Evolutionary conservation across 2,113 vertebrate genomes (phyloP).

Genomic region (Haemorhous mexicanus): DNA sequence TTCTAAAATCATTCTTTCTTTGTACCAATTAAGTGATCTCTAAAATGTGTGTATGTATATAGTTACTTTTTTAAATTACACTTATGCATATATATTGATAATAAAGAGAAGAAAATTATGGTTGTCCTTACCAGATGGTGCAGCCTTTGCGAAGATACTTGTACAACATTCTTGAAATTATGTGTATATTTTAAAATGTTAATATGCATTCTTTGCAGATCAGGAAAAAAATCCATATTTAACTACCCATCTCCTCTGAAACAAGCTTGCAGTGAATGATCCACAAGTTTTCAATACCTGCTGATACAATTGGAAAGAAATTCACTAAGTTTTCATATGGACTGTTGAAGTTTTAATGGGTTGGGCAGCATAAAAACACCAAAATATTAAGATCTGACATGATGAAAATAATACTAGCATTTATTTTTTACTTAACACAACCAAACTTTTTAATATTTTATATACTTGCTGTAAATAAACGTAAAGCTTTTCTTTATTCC

Average conservation of each 20-base stretch:
- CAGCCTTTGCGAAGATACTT: background rate
- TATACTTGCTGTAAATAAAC: background rate
- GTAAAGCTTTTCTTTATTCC: background rate
- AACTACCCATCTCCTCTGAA: background rate
- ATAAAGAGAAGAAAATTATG: background rate
- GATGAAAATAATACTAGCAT: background rate
- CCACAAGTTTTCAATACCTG: background rate
- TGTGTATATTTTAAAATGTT: background rate
- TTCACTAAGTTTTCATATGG: background rate
- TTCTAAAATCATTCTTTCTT: conserved; percentile 12
- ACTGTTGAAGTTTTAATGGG: background rate
- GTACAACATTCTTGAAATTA: background rate
- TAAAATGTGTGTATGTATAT: background rate
- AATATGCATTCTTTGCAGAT: background rate
- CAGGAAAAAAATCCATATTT: background rate
- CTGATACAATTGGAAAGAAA: background rate
- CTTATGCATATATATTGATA: background rate
- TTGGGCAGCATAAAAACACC: background rate
- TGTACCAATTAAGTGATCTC: background rate
- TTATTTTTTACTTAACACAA: background rate
- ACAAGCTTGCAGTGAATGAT: background rate
- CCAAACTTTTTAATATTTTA: background rate
- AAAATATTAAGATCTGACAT: background rate
- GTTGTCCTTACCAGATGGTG: background rate
- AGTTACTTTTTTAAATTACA: background rate